These are phyloP conservation scores for Capreolus pygargus DNA, from an alignment of 2,113 vertebrate genomes.

Conservation along the genomic window DNA sequence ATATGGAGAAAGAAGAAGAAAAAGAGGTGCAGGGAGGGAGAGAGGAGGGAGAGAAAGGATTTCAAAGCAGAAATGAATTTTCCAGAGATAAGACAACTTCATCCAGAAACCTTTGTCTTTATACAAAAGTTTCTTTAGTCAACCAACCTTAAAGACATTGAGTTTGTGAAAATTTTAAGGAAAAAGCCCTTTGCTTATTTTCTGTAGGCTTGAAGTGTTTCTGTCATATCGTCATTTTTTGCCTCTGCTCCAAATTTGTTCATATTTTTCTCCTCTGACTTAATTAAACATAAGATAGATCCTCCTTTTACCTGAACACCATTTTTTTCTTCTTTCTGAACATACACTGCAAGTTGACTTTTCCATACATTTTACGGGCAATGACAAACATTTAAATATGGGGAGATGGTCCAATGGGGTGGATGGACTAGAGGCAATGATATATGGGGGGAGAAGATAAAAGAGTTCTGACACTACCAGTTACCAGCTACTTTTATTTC, in stretches of 20 bases:
- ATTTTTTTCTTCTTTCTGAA: not conserved
- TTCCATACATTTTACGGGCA: not conserved
- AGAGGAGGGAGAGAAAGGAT: not conserved
- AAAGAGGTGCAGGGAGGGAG: not conserved
- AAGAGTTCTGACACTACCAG: not conserved
- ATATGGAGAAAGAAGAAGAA: not conserved
- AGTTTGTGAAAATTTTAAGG: not conserved
- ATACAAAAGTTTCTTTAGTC: not conserved
- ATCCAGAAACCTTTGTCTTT: not conserved
- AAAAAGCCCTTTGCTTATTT: not conserved
- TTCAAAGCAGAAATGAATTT: not conserved
- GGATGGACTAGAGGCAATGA: fast-evolving
- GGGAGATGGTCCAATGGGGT: not conserved
- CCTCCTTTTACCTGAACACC: not conserved
- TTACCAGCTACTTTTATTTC: not conserved
- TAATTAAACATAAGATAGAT: not conserved
- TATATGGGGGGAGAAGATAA: fast-evolving
- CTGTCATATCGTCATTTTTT: not conserved
- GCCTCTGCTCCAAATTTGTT: not conserved
- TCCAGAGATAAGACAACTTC: not conserved
- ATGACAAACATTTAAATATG: not conserved
- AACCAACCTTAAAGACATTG: not conserved
- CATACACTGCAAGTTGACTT: not conserved
- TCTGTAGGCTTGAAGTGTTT: not conserved
- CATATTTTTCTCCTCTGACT: not conserved